Evolutionary conservation across 2,113 vertebrate genomes (phyloP).

Genomic region (Trochalopteron elliotii): DNA sequence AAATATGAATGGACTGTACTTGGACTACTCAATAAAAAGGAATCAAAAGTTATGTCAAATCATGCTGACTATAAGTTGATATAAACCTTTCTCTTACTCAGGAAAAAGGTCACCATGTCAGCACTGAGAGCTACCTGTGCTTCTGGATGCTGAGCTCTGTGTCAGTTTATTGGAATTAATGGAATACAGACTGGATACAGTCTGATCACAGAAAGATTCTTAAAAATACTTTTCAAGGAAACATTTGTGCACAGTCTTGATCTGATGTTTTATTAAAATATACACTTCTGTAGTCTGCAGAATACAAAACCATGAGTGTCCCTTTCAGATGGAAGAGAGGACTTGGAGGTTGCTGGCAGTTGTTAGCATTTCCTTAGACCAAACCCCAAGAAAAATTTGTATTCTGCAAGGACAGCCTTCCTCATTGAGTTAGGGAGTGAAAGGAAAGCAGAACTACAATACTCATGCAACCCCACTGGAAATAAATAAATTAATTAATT

Average conservation of each 20-base stretch:
- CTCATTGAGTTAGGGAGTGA: not conserved
- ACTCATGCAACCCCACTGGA: not conserved
- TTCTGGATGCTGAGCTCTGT: not conserved
- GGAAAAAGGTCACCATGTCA: not conserved
- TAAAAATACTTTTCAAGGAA: not conserved
- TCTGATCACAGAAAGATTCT: not conserved
- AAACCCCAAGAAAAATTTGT: not conserved
- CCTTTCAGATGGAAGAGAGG: not conserved
- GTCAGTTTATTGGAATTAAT: not conserved
- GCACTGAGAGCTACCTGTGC: not conserved
- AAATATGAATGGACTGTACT: not conserved
- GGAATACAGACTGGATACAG: not conserved
- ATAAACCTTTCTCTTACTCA: not conserved
- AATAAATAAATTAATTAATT: no score
- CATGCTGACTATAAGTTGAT: not conserved
- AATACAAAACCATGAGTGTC: not conserved
- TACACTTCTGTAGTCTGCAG: not conserved
- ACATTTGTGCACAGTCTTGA: not conserved
- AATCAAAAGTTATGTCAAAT: not conserved
- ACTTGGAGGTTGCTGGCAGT: not conserved
- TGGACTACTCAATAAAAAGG: not conserved
- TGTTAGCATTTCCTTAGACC: not conserved
- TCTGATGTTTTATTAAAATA: not conserved
- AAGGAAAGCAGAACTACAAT: not conserved
- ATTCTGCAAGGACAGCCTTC: not conserved